Conservation (phyloP, 2,113 vertebrate species). For the Zapus hudsonius region DNA sequence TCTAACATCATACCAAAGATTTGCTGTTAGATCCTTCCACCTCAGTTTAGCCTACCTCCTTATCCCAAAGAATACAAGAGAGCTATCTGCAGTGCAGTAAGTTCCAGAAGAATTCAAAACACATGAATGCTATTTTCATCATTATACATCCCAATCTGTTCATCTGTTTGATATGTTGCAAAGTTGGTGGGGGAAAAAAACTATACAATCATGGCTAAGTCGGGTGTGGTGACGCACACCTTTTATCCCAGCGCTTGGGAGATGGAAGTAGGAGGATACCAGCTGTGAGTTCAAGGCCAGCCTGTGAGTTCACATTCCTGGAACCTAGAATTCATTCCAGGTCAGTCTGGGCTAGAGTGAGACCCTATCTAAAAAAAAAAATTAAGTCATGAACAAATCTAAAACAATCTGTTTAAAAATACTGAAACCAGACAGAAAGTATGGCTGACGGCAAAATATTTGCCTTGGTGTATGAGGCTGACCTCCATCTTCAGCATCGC, state of each 20-base stretch:
- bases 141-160: not conserved
- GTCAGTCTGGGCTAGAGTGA: no score
- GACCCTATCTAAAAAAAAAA: no score
- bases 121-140: not conserved
- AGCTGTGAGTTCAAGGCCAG: no score
- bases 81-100: constrained; percentile 17
- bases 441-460: not conserved
- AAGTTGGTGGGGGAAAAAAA: constrained; percentile 2
- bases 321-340: no score
- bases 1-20: constrained; percentile 13
- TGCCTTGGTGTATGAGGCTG: not conserved
- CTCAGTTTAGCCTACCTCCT: not conserved
- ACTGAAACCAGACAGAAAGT: not conserved
- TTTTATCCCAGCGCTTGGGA: no score
- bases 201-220: not conserved
- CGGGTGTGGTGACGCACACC: no score
- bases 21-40: constrained; percentile 18
- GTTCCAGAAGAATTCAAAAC: constrained; percentile 11
- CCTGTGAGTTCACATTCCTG: no score
- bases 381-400: constrained; percentile 19
- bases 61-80: constrained; percentile 37
- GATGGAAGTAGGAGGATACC: no score
- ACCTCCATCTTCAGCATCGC: not conserved
- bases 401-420: constrained; percentile 50
- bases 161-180: constrained; percentile 14